phyloP scores from a whole-genome alignment of 2,888 invertebrate species.

The Dryocosmus kuriphilus region DNA sequence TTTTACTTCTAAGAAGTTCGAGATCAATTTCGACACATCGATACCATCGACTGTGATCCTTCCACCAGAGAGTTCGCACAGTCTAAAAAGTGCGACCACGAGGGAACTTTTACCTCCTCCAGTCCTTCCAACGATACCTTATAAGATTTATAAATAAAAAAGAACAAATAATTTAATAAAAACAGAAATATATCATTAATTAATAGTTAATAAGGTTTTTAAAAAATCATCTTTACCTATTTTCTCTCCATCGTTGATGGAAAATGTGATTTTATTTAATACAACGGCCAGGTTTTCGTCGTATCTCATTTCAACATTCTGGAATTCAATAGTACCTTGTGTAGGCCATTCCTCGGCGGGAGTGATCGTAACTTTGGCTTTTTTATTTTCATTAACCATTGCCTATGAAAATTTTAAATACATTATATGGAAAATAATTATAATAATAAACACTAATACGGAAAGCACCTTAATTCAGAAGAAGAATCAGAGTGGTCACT shows the following conservation, averaged over 20 bases:
- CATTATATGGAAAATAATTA: no score
- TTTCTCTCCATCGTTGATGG: slow-evolving; percentile 80
- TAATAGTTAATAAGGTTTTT: not conserved
- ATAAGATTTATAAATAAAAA: slow-evolving; percentile 45
- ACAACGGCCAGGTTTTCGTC: slow-evolving; percentile 77
- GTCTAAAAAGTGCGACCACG: slow-evolving; percentile 80
- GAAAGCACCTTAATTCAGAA: no score
- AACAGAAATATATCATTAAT: slow-evolving; percentile 1
- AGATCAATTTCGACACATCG: slow-evolving; percentile 75
- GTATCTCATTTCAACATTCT: slow-evolving; percentile 79
- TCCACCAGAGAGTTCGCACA: slow-evolving; percentile 80
- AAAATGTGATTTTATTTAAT: slow-evolving; percentile 80
- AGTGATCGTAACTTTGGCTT: slow-evolving; percentile 48
- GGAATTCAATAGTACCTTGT: slow-evolving; percentile 78
- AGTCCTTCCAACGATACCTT: slow-evolving; percentile 78
- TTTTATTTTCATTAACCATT: slow-evolving; percentile 62
- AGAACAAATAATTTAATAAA: not conserved
- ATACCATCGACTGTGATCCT: slow-evolving; percentile 79
- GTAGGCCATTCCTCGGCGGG: slow-evolving; percentile 79
- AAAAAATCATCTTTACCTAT: slow-evolving; percentile 76
- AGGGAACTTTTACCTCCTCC: slow-evolving; percentile 81
- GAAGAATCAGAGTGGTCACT: no score
- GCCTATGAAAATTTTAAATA: slow-evolving; percentile 54
- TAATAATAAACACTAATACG: no score
- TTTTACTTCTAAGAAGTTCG: slow-evolving; percentile 78